Percentiles rank a stretch among this genome's conserved stretches.
Conservation (phyloP, 2,888 invertebrate species). For the Lycaena phlaeas region DNA sequence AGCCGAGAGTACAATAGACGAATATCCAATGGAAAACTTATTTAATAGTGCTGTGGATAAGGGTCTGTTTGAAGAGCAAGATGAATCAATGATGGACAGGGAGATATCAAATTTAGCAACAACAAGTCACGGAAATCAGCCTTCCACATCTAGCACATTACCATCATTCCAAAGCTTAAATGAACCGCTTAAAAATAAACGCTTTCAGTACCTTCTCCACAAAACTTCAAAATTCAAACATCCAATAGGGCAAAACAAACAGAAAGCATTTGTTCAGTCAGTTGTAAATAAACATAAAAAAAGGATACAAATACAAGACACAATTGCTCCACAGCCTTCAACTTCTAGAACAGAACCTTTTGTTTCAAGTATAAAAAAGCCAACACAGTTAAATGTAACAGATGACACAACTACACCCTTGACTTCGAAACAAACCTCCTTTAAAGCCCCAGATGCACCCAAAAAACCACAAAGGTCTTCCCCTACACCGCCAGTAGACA, state of each 20-base stretch:
- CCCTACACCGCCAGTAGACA: constrained; percentile 70
- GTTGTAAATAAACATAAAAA: constrained; percentile 68
- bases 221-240: constrained; percentile 68
- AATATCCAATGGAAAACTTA: constrained; percentile 66
- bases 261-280: constrained; percentile 67
- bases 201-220: constrained; percentile 64
- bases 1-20: constrained; percentile 62
- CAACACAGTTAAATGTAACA: constrained; percentile 43
- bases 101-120: constrained; percentile 66
- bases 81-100: constrained; percentile 63
- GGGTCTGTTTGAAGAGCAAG: constrained; percentile 60
- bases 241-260: constrained; percentile 63
- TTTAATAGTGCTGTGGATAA: constrained; percentile 66
- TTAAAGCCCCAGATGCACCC: constrained; percentile 50
- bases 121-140: constrained; percentile 57
- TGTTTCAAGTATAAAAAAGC: constrained; percentile 48
- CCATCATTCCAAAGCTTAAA: constrained; percentile 62
- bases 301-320: constrained; percentile 51
- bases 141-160: constrained; percentile 44
- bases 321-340: constrained; percentile 46
- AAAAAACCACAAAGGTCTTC: constrained; percentile 47
- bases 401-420: constrained; percentile 48
- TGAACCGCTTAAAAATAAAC: constrained; percentile 63
- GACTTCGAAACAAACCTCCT: constrained; percentile 49
- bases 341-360: constrained; percentile 56